Evolutionary conservation across 2,888 invertebrate species (phyloP), one percentile per base, ranked within the genome.

Genomic region (Leptinotarsa rubiginosa): DNA sequence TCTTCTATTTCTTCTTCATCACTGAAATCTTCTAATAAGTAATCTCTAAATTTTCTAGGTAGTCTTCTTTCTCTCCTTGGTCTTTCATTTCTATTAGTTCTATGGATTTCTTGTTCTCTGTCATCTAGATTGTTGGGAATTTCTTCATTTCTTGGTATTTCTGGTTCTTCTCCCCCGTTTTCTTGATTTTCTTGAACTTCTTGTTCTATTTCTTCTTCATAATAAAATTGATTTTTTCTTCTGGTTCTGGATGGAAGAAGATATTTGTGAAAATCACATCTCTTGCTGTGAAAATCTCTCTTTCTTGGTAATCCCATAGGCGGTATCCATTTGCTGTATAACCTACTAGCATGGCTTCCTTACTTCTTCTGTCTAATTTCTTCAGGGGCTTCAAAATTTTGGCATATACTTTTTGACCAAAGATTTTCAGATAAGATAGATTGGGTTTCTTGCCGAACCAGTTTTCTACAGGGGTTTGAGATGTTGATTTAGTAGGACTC

Each of bases 1-100:
- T 49, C 49, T 49, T 59, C 59, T 22, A 1, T 59, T 59, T 22
- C 59, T 59, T 59, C 59, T 59, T 59, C 59, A 59, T 59, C 59
- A 59, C 18, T n/a, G 20, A 22, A 59, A 59, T 59, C 20, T 59
- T 59, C 59, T 59, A 13, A 59, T 59, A 49, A 16, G 49, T 49
- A 16, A 49, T 49, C 49, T 49, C 49, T 49, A 16, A 49, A 49
- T 49, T 49, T 49, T 49, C 49, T 49, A 49, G 49, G 49, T 4
- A 49, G 4, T 16, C 49, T 49, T 49, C 49, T 49, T 16, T 49
- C 49, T 16, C 49, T 49, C 1, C 49, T 49, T 49, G 49, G 49
- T 49, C 49, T 15, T 49, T 49, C 49, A 49, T 49, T 49, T 4
- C 49, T 49, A 16, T 49, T 16, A 49, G 49, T 49, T 49, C 49